These are phyloP conservation scores for Plotosus lineatus DNA, from an alignment of 2,113 vertebrate genomes.

Conservation along the genomic window DNA sequence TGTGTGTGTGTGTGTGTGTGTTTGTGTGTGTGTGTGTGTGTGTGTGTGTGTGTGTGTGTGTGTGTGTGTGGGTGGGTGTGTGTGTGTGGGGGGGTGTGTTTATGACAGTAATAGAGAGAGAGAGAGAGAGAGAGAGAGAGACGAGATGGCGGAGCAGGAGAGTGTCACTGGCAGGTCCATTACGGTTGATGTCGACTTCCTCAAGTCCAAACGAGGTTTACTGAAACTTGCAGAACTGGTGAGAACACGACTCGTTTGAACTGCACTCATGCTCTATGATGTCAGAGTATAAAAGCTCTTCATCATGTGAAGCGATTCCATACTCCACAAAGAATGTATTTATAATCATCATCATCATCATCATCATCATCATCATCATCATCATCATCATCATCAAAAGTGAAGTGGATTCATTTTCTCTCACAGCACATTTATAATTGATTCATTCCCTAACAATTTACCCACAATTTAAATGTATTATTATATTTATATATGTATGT, in stretches of 20 bases:
- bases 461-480: neutral
- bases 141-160: neutral
- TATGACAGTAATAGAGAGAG: neutral
- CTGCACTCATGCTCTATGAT: neutral
- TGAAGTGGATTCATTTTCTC: neutral
- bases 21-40: too few relatives aligned
- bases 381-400: neutral
- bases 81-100: neutral
- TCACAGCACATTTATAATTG: neutral
- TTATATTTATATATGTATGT: neutral
- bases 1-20: too few relatives aligned
- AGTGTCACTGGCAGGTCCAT: neutral
- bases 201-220: slow-evolving; percentile 64
- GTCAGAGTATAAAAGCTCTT: neutral
- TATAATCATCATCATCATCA: neutral
- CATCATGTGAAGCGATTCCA: neutral
- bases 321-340: neutral
- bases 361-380: neutral
- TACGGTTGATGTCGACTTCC: slow-evolving; percentile 62
- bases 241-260: slow-evolving; percentile 34
- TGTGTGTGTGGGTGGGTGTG: neutral
- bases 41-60: too few relatives aligned
- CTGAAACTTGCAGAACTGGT: slow-evolving; percentile 71
- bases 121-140: neutral
- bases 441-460: neutral